Base-by-base conservation (phyloP, 2,888 invertebrate species). In the Tetranychus piercei region DNA sequence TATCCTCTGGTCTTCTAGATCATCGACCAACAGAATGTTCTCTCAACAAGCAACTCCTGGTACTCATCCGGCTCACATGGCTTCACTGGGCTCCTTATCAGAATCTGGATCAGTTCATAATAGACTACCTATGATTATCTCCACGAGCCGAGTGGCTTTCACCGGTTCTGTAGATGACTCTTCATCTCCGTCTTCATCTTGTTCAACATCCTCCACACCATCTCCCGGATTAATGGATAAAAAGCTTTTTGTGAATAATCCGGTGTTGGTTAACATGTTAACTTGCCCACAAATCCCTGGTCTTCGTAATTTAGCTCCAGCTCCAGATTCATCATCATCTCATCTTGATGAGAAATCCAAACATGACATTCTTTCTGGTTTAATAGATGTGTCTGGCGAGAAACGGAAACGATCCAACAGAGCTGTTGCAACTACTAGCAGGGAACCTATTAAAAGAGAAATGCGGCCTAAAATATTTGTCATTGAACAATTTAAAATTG, bases 401-500 rank as follows among this genome's bases (percentile, higher is more conserved):
- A 20, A 20, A 11, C 6, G 69, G 11, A 69, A 69, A 23, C 20
- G 69, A 69, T 23, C 22, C 18, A 11, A 23, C 22, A 1, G 22
- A 11, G 11, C 9, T 20, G 22, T 69, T 5, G 34, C 20, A 23
- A 23, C 69, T 6, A 23, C 69, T 20, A 23, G 22, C 20, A n/a
- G 20, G 11, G 34, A 23, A 11, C 34, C 69, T 4, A 23, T 23
- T 20, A 20, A 23, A 20, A 69, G 34, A 22, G 69, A 69, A 23
- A 20, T 23, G 20, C n/a, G 69, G 11, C 69, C 69, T 20, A 69
- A 69, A 23, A 69, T 69, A 20, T 69, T 69, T 22, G 69, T 20
- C 23, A 69, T 69, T 69, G 22, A 69, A 23, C 69, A 69, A 22
- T 23, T 69, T 23, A 69, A 20, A 69, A 69, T 69, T 23, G 69